These are phyloP conservation scores for Saccostrea glomerata DNA, from an alignment of 1,140 invertebrate species.

Conservation along the genomic window DNA sequence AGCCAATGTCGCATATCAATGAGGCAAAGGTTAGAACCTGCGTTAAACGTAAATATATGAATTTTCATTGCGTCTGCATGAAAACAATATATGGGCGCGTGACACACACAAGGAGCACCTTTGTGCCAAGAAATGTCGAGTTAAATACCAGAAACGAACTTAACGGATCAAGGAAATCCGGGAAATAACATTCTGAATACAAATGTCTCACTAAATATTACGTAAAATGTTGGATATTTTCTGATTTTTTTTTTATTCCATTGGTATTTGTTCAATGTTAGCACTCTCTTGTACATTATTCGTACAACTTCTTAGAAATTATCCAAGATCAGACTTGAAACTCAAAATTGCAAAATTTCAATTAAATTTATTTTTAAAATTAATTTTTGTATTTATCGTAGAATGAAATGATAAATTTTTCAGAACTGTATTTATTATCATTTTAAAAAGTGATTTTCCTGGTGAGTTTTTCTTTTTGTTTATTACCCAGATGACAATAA, in stretches of 20 bases:
- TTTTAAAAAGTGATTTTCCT: too few relatives aligned
- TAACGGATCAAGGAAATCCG: slow-evolving; percentile 27
- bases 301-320: background rate
- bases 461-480: background rate
- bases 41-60: slow-evolving; percentile 13
- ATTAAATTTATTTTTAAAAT: too few relatives aligned
- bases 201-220: slow-evolving; percentile 5
- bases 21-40: background rate
- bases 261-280: background rate
- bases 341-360: too few relatives aligned
- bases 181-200: slow-evolving; percentile 38
- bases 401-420: too few relatives aligned
- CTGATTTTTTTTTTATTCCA: background rate
- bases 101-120: slow-evolving; percentile 21
- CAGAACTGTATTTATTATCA: too few relatives aligned
- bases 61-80: slow-evolving; percentile 3
- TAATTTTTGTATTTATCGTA: too few relatives aligned
- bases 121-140: slow-evolving; percentile 18
- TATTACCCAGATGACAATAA: background rate
- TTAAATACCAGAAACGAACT: slow-evolving; percentile 20
- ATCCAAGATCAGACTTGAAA: too few relatives aligned
- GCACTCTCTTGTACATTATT: background rate
- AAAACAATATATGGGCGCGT: slow-evolving; percentile 15
- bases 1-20: slow-evolving; percentile 18
- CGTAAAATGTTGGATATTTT: background rate